Base-by-base conservation (phyloP, 2,797 vertebrate genomes). In the Gambelia wislizenii region DNA sequence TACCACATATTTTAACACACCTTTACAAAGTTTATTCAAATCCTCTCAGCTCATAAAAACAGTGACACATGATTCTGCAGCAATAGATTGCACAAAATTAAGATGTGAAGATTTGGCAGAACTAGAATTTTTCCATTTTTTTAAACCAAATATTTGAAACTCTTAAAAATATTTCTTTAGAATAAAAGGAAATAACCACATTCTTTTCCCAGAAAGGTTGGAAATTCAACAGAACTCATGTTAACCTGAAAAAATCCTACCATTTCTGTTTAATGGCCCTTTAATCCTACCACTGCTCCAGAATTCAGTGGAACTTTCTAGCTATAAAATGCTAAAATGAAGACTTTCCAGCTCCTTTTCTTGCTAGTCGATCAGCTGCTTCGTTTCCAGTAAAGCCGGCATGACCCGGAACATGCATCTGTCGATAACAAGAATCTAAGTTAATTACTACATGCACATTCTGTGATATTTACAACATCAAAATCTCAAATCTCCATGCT, bases 341-440 rank as follows among this genome's bases (percentile, higher is more conserved):
- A 0, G 93, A 70, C 93, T 98, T 98, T 30, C 64, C 92, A 0
- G 99, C 98, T 86, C 99, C 99, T 93, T 98, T 97, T 93, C 98
- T 97, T 13, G 99, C 99, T 72, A 99, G 96, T 49, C 97, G 96
- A 95, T 99, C 99, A 0, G 99, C 99, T 94, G 98, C 98, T 95
- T 99, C 99, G 2, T 99, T 99, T 91, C 99, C 99, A 72, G 1
- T 86, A 93, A 98, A 99, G 1, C 99, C 99, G 2, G 98, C 97
- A 39, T 99, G 99, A 69, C 99, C 99, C 0, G 99, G 98, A 84
- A 99, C 89, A 25, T 99, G 98, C 95, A 99, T 93, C 99, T 99
- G 95, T 93, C 91, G 87, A 89, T 10, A 84, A 92, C 20, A 85
- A 61, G 74, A 39, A 2, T 52, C 54, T 39, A 33, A 72, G 56